Percentiles rank a stretch among this genome's conserved stretches.
phyloP scores from a whole-genome alignment of 2,888 invertebrate genomes.

The Acleris sparsana region DNA sequence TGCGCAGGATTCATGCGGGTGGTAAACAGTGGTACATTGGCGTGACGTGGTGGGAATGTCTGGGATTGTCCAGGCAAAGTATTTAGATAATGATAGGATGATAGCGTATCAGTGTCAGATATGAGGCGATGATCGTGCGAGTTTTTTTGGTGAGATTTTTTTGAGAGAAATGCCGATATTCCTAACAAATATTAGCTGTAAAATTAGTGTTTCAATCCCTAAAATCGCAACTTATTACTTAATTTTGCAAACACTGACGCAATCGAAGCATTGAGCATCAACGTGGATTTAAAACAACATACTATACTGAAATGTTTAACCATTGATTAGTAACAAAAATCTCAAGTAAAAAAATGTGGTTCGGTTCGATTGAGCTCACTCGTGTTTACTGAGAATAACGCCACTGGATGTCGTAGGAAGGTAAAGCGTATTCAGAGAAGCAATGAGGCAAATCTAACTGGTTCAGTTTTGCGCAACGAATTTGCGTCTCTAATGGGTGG shows the following conservation, averaged over 20 bases:
- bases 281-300: too few species aligned
- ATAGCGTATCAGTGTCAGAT: conserved; percentile 5
- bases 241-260: too few species aligned
- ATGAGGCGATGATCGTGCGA: not conserved
- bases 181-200: too few species aligned
- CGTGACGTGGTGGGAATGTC: not conserved
- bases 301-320: too few species aligned
- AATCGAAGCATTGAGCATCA: too few species aligned
- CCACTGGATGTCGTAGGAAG: too few species aligned
- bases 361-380: too few species aligned
- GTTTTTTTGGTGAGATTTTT: not conserved
- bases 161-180: not conserved
- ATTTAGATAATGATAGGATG: conserved; percentile 1
- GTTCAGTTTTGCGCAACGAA: conserved; percentile 31
- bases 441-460: conserved; percentile 5
- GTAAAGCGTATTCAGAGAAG: conserved; percentile 13
- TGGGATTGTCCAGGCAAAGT: not conserved
- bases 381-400: too few species aligned
- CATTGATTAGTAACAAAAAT: too few species aligned
- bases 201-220: too few species aligned
- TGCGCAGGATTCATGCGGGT: not conserved
- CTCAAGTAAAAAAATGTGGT: too few species aligned
- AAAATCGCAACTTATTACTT: too few species aligned
- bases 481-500: conserved; percentile 26
- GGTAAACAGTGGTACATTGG: not conserved